Percentiles rank a stretch among this genome's conserved stretches.
Conservation (phyloP, 2,888 invertebrate genomes). For the Psylliodes chrysocephalus region DNA sequence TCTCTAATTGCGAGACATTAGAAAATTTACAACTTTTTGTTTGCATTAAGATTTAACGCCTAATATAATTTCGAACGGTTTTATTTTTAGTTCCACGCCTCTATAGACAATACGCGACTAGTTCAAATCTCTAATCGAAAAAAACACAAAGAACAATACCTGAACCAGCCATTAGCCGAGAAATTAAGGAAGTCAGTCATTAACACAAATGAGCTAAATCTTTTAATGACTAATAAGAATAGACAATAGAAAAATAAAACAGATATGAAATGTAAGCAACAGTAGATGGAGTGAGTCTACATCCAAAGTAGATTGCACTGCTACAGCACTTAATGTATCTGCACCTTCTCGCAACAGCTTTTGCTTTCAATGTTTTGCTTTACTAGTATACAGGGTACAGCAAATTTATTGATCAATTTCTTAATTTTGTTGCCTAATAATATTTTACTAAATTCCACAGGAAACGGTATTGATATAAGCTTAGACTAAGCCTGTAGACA, state of each 20-base stretch:
- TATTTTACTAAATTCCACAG: no score
- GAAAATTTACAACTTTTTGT: constrained; percentile 30
- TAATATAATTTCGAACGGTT: constrained; percentile 23
- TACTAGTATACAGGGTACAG: no score
- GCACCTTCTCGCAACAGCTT: no score
- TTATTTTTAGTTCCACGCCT: constrained; percentile 17
- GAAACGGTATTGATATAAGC: no score
- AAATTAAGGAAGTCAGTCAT: constrained; percentile 22
- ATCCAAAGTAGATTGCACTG: no score
- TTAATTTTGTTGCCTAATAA: no score
- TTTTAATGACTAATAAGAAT: constrained; percentile 19
- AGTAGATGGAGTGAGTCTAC: no score
- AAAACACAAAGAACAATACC: constrained; percentile 21
- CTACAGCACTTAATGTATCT: no score
- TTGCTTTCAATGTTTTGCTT: no score
- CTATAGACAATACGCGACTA: constrained; percentile 23
- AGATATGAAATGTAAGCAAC: constrained; percentile 2
- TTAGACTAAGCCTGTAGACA: no score
- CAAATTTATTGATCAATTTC: no score
- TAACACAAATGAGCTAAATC: constrained; percentile 29
- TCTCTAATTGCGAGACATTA: constrained; percentile 15
- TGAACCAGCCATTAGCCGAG: constrained; percentile 4
- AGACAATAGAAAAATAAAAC: constrained; percentile 22
- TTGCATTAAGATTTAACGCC: constrained; percentile 26
- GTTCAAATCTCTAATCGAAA: constrained; percentile 20